Evolutionary conservation across 2,797 vertebrate species (phyloP).

Genomic region (Darevskia nairensis): DNA sequence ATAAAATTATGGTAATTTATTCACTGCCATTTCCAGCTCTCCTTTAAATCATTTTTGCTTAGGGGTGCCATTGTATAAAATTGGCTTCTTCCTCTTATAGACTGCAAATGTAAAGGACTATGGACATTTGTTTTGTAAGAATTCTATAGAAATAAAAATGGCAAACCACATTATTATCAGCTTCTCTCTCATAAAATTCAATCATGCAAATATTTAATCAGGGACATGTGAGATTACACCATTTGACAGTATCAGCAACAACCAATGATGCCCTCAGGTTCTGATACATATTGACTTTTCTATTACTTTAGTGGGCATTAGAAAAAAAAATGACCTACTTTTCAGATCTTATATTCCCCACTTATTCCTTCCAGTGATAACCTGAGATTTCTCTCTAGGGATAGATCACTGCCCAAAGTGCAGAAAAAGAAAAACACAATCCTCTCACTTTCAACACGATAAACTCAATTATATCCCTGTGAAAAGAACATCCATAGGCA

Average conservation of each 20-base stretch:
- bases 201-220: constrained; percentile 56
- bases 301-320: constrained; percentile 46
- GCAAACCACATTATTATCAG: constrained; percentile 22
- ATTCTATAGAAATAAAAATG: constrained; percentile 20
- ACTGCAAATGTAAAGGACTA: background rate
- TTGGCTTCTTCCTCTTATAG: background rate
- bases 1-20: background rate
- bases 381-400: constrained; percentile 32
- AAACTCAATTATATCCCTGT: constrained; percentile 44
- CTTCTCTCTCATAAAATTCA: constrained; percentile 47
- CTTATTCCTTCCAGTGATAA: constrained; percentile 49
- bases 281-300: constrained; percentile 45
- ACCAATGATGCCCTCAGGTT: constrained; percentile 20
- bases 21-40: background rate
- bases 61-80: background rate
- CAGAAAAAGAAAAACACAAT: constrained; percentile 40
- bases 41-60: background rate
- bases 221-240: constrained; percentile 36
- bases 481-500: constrained; percentile 53
- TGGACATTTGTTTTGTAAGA: background rate
- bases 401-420: constrained; percentile 10
- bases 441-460: constrained; percentile 24
- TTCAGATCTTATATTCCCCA: constrained; percentile 39
- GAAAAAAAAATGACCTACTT: constrained; percentile 53
- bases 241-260: background rate